Evolutionary conservation across 2,113 vertebrate genomes (phyloP), one percentile per base, ranked within the genome.

Genomic region (Syngnathus typhle): DNA sequence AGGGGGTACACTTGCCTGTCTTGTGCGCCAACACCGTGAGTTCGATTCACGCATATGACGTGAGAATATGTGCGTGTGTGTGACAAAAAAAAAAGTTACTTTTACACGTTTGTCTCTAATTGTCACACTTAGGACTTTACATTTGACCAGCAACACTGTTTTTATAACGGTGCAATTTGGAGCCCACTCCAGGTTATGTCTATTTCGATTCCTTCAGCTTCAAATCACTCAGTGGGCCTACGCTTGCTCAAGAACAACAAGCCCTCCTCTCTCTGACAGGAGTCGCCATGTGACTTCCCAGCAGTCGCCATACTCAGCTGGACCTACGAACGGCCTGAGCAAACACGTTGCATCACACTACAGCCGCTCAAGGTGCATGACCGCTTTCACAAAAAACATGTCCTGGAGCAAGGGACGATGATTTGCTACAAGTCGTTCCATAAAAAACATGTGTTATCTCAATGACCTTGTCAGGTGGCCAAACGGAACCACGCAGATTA

Each of bases 261-360:
- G 58, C 19, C 16, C 64, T 55, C n/a, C n/a, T n/a, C n/a, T n/a
- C n/a, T n/a, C 60, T 73, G 67, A 78, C 77, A 72, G 68, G 21
- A 59, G 9, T 60, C 11, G 47, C 60, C 84, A 87, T 75, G 85
- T 85, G 83, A 87, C 74, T 82, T 79, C 70, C 70, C 11, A 78
- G 70, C 76, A 75, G 71, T 75, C 71, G 73, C 79, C 75, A 75
- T 73, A 66, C 78, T 77, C 81, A 78, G 69, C 84, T 81, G 79
- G 73, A 78, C 12, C 70, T 64, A 70, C 65, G 39, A n/a, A 47
- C 16, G 79, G 82, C 78, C 79, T 72, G 67, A 64, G 27, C 79
- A 76, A 78, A 74, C 80, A 82, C 72, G 79, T 77, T 81, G 75
- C 72, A 58, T 69, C 71, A 76, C 60, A 59, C 60, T 32, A 23